Conservation (phyloP, 2,888 invertebrate species). For the Sarcophaga subvicina region DNA sequence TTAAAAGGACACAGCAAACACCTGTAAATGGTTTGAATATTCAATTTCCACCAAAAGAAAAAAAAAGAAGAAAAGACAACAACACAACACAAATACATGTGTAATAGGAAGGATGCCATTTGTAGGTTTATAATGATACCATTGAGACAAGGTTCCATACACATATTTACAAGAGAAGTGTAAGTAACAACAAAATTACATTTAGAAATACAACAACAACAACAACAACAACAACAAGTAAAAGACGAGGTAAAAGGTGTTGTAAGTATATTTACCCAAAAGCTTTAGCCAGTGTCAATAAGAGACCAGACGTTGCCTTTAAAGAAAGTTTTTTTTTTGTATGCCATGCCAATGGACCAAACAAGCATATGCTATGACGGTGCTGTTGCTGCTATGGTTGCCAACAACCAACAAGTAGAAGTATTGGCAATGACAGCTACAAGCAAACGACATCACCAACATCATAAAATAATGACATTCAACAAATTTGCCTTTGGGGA, state of each 20-base stretch:
- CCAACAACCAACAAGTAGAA: conserved; percentile 35
- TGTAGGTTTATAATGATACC: conserved; percentile 11
- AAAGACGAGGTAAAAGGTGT: conserved; percentile 45
- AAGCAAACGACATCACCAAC: conserved; percentile 27
- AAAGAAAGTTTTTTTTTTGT: not conserved
- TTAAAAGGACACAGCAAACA: conserved; percentile 42
- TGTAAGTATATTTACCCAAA: conserved; percentile 52
- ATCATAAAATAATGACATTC: conserved; percentile 66
- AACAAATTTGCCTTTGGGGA: conserved; percentile 68
- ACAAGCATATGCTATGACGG: conserved; percentile 57
- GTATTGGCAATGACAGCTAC: conserved; percentile 35
- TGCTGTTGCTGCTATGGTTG: conserved; percentile 4
- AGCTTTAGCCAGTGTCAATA: conserved; percentile 35
- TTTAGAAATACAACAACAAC: not conserved
- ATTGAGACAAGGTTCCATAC: not conserved
- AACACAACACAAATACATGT: conserved; percentile 40
- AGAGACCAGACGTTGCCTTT: conserved; percentile 10
- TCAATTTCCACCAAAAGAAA: conserved; percentile 55
- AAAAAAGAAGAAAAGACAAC: conserved; percentile 3
- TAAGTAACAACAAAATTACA: not conserved
- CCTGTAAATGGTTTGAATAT: conserved; percentile 65
- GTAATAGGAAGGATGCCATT: conserved; percentile 41
- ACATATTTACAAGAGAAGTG: not conserved
- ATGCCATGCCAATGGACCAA: conserved; percentile 34
- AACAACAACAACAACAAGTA: not conserved